Evolutionary conservation across 2,797 vertebrate species (phyloP).

Genomic region (Oophaga sylvatica): DNA sequence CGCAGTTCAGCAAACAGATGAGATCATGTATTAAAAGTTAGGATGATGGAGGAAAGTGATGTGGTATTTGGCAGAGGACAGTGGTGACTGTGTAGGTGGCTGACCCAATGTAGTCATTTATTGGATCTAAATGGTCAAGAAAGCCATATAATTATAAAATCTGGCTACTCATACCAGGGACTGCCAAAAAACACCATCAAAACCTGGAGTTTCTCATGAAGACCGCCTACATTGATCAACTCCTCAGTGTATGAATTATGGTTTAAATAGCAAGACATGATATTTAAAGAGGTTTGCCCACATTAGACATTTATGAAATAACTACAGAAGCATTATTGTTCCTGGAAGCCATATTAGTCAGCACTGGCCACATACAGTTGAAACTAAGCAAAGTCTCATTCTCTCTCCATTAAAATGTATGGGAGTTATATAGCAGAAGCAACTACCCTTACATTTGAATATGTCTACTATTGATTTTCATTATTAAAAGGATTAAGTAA

Average conservation of each 20-base stretch:
- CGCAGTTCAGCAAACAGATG: conserved; percentile 9
- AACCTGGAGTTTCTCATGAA: background rate
- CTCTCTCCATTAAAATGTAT: background rate
- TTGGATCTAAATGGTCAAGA: conserved; percentile 28
- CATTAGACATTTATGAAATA: background rate
- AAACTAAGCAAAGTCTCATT: background rate
- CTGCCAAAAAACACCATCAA: conserved; percentile 1
- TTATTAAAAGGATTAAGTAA: background rate
- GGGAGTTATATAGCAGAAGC: background rate
- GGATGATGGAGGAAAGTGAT: conserved; percentile 11
- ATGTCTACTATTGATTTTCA: background rate
- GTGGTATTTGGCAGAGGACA: conserved; percentile 20
- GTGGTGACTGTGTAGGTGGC: conserved; percentile 1
- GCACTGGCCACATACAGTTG: background rate
- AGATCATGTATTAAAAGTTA: background rate
- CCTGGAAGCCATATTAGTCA: background rate
- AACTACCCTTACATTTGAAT: background rate
- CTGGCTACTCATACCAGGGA: conserved; percentile 10
- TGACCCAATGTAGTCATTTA: conserved; percentile 48
- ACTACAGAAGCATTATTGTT: background rate
- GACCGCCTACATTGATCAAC: background rate
- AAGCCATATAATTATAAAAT: conserved; percentile 27
- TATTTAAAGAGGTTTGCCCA: background rate
- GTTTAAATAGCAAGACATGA: background rate
- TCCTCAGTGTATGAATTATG: background rate